Evolutionary conservation across 2,888 invertebrate species (phyloP).

Genomic region (Xanthostigma xanthostigma): DNA sequence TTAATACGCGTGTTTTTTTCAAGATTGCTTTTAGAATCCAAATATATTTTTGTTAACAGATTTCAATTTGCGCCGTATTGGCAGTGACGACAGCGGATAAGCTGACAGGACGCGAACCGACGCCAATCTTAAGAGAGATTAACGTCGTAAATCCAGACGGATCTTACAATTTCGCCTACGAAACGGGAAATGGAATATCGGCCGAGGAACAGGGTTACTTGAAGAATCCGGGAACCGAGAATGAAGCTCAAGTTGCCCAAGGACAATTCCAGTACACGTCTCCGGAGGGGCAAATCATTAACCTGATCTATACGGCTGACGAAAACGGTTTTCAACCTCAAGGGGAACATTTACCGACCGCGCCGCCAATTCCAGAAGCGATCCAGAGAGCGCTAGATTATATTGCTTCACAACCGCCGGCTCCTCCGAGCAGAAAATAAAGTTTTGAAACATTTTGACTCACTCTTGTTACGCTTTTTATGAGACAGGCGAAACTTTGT

Average conservation of each 20-base stretch:
- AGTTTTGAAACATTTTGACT: too few species aligned
- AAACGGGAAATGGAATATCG: constrained; percentile 42
- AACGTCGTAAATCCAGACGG: constrained; percentile 43
- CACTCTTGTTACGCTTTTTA: too few species aligned
- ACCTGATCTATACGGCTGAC: constrained; percentile 47
- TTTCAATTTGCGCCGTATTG: constrained; percentile 15
- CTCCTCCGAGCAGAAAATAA: constrained; percentile 9
- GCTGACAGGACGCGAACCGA: constrained; percentile 17
- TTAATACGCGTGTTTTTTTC: too few species aligned
- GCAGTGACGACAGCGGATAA: constrained; percentile 18
- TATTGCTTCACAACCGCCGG: constrained; percentile 47
- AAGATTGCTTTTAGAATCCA: too few species aligned
- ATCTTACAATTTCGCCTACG: constrained; percentile 30
- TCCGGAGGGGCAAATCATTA: constrained; percentile 33
- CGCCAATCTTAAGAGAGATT: constrained; percentile 36
- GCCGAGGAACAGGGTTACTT: constrained; percentile 42
- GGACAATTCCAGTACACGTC: constrained; percentile 43
- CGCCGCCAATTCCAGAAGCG: constrained; percentile 53
- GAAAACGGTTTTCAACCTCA: constrained; percentile 55
- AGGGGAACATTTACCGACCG: constrained; percentile 43
- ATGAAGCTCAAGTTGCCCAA: constrained; percentile 37
- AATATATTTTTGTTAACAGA: constrained; percentile 4
- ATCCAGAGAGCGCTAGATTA: constrained; percentile 51
- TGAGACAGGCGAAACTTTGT: too few species aligned
- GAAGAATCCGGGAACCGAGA: constrained; percentile 36